Conservation (phyloP, 2,113 vertebrate genomes). For the Pithys albifrons region DNA sequence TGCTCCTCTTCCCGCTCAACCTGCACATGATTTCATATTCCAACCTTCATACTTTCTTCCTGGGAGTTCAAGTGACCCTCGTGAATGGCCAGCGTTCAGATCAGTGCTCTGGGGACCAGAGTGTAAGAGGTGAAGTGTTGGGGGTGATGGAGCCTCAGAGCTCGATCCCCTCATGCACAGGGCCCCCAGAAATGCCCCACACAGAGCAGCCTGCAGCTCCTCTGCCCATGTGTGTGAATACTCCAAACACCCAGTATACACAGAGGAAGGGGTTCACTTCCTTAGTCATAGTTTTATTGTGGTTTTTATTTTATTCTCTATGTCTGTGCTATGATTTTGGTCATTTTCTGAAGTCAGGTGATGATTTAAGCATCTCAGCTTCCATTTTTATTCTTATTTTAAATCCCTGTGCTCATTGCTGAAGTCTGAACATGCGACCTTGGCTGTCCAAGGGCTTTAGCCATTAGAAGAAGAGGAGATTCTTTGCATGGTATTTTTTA, state of each 20-base stretch:
- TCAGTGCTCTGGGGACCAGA: rapidly evolving
- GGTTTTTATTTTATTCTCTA: not conserved
- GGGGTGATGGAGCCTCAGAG: not conserved
- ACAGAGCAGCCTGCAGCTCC: rapidly evolving
- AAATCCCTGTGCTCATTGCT: not conserved
- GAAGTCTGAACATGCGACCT: rapidly evolving
- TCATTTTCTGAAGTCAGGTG: not conserved
- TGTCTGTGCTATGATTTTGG: not conserved
- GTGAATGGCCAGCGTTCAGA: rapidly evolving
- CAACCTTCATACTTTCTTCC: not conserved
- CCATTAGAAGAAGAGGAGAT: not conserved
- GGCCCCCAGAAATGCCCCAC: not conserved
- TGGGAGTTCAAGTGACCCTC: not conserved
- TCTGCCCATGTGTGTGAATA: rapidly evolving
- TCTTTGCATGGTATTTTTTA: not conserved
- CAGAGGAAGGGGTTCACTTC: not conserved
- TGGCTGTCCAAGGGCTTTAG: not conserved
- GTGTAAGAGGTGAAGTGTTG: rapidly evolving
- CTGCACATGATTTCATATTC: not conserved
- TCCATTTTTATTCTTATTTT: not conserved
- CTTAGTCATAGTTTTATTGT: rapidly evolving
- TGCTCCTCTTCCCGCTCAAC: not conserved
- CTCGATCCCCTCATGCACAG: rapidly evolving
- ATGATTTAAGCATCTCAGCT: not conserved
- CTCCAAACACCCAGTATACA: rapidly evolving